Evolutionary conservation across 2,113 vertebrate species (phyloP).

Genomic region (Mohoua ochrocephala): DNA sequence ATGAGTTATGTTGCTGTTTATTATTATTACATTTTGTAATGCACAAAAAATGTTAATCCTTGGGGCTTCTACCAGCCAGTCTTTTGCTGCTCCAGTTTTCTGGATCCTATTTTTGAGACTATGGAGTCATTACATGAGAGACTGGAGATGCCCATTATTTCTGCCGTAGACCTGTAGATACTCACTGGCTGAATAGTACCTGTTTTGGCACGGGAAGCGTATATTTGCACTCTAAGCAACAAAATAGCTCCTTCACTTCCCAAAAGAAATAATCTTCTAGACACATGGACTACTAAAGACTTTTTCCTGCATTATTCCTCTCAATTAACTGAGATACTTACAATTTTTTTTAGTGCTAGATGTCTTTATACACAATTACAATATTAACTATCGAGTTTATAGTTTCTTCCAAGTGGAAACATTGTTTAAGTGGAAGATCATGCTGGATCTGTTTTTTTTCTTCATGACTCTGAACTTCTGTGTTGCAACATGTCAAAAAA

Average conservation of each 20-base stretch:
- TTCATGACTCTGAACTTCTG: background rate
- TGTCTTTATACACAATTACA: background rate
- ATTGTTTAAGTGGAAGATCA: background rate
- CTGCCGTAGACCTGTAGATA: background rate
- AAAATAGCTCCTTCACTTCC: background rate
- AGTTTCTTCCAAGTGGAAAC: background rate
- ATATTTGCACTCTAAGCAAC: background rate
- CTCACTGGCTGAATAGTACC: background rate
- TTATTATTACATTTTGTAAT: background rate
- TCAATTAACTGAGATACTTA: background rate
- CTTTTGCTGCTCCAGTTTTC: background rate
- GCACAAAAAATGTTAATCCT: background rate
- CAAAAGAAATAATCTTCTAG: background rate
- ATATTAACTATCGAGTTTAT: background rate
- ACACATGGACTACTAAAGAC: background rate
- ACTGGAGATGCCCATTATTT: background rate
- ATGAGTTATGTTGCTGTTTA: background rate
- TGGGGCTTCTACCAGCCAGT: background rate
- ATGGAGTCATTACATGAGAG: background rate
- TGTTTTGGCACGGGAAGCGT: background rate
- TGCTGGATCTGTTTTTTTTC: background rate
- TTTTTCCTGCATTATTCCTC: background rate
- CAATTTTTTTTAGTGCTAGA: background rate
- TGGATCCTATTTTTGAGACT: background rate
- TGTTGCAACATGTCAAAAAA: background rate